phyloP scores from a whole-genome alignment of 2,113 vertebrate species.

The Percopsis transmontana region DNA sequence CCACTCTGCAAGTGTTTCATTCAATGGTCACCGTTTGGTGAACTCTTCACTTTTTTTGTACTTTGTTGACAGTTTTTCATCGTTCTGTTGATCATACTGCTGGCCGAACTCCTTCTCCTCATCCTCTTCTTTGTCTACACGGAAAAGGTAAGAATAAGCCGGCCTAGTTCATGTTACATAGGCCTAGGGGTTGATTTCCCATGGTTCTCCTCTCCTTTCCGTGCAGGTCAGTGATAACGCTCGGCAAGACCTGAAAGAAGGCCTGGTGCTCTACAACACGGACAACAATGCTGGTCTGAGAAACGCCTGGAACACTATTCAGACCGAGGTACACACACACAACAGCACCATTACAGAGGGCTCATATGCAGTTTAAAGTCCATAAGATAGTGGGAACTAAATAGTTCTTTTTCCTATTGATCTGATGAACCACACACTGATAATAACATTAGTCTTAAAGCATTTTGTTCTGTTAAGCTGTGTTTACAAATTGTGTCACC shows the following conservation, averaged over 20 bases:
- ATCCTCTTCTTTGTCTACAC: conserved; percentile 98
- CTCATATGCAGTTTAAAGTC: background rate
- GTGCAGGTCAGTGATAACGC: conserved; percentile 92
- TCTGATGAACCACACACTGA: too few species aligned
- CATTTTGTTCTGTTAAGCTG: too few species aligned
- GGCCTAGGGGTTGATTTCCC: background rate
- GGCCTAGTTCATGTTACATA: background rate
- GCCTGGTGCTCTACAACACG: conserved; percentile 88
- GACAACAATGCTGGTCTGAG: conserved; percentile 92
- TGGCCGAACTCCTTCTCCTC: conserved; percentile 92
- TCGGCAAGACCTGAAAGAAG: conserved; percentile 89
- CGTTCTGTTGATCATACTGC: conserved; percentile 90
- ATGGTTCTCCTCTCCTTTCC: background rate
- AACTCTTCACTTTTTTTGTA: background rate
- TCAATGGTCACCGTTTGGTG: background rate
- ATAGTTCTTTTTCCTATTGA: too few species aligned
- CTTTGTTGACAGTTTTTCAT: conserved; percentile 89
- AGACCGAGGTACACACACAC: conserved; percentile 83
- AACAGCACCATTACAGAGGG: background rate
- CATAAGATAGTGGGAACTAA: background rate
- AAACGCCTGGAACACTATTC: conserved; percentile 96
- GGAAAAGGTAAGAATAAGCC: conserved; percentile 83
- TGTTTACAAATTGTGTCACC: too few species aligned
- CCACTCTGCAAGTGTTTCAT: background rate
- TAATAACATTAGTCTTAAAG: too few species aligned